Evolutionary conservation across 2,113 vertebrate species (phyloP).

Genomic region (Mirza zaza): DNA sequence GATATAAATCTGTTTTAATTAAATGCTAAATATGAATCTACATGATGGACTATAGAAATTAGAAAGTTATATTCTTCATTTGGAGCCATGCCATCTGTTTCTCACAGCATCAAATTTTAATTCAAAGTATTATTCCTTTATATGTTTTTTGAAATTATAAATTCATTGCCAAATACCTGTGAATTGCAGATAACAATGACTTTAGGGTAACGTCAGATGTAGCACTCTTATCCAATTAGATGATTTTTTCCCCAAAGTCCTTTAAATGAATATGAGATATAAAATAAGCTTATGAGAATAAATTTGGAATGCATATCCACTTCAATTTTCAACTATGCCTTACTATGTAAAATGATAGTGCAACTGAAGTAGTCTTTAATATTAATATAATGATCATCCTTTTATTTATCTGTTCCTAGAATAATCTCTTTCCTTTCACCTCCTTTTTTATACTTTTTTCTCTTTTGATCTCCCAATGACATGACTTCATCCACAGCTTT

Average conservation of each 20-base stretch:
- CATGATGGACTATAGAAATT: not conserved
- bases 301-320: not conserved
- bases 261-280: not conserved
- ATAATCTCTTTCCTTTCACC: not conserved
- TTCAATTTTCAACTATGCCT: not conserved
- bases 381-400: not conserved
- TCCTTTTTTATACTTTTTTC: not conserved
- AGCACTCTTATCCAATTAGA: not conserved
- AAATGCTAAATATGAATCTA: conserved; percentile 6
- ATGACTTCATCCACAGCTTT: not conserved
- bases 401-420: not conserved
- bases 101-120: not conserved
- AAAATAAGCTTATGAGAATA: not conserved
- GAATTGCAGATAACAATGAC: not conserved
- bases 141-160: not conserved
- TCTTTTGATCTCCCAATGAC: not conserved
- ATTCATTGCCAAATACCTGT: not conserved
- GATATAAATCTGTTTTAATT: conserved; percentile 2
- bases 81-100: not conserved
- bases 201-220: not conserved
- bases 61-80: not conserved
- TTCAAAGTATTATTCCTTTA: not conserved
- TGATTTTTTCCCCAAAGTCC: not conserved
- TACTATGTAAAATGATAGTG: not conserved
- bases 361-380: not conserved